phyloP scores from a whole-genome alignment of 2,113 vertebrate genomes.

The Thryonomys swinderianus region DNA sequence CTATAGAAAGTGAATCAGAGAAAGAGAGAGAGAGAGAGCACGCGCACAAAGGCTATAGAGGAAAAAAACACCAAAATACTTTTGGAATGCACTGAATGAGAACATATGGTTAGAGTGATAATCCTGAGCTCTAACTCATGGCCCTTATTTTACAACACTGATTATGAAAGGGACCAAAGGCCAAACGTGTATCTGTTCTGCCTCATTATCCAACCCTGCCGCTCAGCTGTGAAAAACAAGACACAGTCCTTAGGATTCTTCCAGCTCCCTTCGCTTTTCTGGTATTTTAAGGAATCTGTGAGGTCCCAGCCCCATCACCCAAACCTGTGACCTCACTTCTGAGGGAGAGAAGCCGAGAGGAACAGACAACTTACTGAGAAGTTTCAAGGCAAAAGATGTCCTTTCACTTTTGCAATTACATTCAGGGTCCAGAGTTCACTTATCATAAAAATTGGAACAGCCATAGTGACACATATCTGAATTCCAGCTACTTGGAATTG shows the following conservation, averaged over 20 bases:
- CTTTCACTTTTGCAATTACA: slow-evolving; percentile 58
- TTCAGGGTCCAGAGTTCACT: neutral
- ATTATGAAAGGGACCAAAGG: slow-evolving; percentile 67
- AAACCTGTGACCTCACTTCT: slow-evolving; percentile 39
- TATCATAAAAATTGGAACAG: slow-evolving; percentile 3
- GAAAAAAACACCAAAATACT: slow-evolving; percentile 1
- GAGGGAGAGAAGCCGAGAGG: slow-evolving; percentile 30
- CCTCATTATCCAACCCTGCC: neutral
- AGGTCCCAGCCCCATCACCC: neutral
- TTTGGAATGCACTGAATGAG: slow-evolving; percentile 13
- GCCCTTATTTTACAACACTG: slow-evolving; percentile 59
- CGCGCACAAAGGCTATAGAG: neutral
- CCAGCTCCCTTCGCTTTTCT: neutral
- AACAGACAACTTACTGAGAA: neutral
- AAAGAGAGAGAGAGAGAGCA: too few species aligned
- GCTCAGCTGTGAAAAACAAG: neutral
- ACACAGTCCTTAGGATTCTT: neutral
- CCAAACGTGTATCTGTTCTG: neutral
- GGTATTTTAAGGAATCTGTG: slow-evolving; percentile 62
- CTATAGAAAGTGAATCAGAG: slow-evolving; percentile 19
- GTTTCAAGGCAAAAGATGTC: slow-evolving; percentile 53
- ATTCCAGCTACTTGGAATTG: neutral
- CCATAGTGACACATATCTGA: neutral
- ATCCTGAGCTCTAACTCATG: slow-evolving; percentile 38
- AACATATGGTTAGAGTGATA: slow-evolving; percentile 3